Evolutionary conservation across 2,888 invertebrate species (phyloP), one percentile per base, ranked within the genome.

Genomic region (Zaprionus obscuricornis): DNA sequence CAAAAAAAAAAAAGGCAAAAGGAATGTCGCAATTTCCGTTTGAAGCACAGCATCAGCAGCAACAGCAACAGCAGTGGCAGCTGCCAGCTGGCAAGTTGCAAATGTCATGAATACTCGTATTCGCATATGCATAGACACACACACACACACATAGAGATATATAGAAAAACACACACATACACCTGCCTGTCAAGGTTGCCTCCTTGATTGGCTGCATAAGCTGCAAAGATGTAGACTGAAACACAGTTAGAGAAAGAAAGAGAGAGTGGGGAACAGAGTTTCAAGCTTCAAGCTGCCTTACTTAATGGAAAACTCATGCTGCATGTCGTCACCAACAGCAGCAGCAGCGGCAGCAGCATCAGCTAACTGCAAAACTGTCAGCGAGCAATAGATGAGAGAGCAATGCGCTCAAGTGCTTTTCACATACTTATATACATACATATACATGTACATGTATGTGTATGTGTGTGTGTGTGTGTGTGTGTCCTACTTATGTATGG

Each of bases 21-120:
- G 66, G 58, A 66, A 75, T 83, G 76, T 79, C 54, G 84, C 68
- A 81, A 77, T 77, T 79, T 77, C 76, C 76, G 74, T 63, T 65
- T 45, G 54, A 60, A 81, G 67, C 33, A 69, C 56, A 50, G 46
- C 56, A n/a, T n/a, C n/a, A n/a, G n/a, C n/a, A 24, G 24, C 24
- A 24, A 4, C 4, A 24, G n/a, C n/a, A n/a, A n/a, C 18, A 14
- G 10, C 37, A 37, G n/a, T n/a, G n/a, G n/a, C n/a, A n/a, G n/a
- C n/a, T 45, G 62, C 7, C 62, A 67, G 49, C 55, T 77, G 74
- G 33, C 71, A 66, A 45, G 70, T 55, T 42, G 79, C 66, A 75
- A 82, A 56, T 78, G 71, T 59, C 70, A 74, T 55, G 54, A 56
- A 57, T 37, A 22, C 26, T 20, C 33, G 17, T 27, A 36, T 31